These are phyloP conservation scores for Leucopsar rothschildi DNA, from an alignment of 2,113 vertebrate species.

Conservation along the genomic window DNA sequence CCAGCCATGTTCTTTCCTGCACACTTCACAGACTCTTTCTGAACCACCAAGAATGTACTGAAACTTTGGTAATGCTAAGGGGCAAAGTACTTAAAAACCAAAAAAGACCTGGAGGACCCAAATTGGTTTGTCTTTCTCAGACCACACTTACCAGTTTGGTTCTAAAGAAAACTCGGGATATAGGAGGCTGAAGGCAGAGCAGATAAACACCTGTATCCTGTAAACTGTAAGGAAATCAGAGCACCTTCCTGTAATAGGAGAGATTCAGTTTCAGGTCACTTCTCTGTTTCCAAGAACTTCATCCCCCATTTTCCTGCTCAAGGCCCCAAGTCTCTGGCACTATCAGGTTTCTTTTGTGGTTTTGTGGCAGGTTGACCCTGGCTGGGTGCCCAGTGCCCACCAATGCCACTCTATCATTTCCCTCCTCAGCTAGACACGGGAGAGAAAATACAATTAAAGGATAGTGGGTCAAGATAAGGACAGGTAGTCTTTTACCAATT, in stretches of 20 bases:
- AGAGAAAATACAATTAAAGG: background rate
- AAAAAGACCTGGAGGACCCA: background rate
- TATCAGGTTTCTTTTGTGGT: background rate
- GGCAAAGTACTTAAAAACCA: background rate
- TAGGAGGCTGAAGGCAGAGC: background rate
- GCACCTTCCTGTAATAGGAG: background rate
- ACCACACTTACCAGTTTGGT: background rate
- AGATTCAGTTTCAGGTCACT: background rate
- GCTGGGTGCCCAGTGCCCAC: background rate
- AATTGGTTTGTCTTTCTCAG: background rate
- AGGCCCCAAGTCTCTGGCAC: background rate
- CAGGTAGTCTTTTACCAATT: background rate
- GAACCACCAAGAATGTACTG: background rate
- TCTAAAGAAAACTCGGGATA: background rate
- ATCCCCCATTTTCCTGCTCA: background rate
- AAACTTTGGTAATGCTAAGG: background rate
- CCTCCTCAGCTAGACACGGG: background rate
- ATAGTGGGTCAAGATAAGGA: background rate
- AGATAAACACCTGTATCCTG: constrained; percentile 21
- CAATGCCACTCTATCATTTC: background rate
- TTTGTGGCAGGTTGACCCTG: background rate
- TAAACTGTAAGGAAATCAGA: constrained; percentile 1
- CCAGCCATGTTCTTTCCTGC: rapidly evolving
- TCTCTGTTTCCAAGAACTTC: background rate
- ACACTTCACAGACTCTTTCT: background rate